A percentile compares a stretch with the other conserved stretches of the same genome.
Conservation (phyloP, 2,888 invertebrate species). For the Hyles lineata region DNA sequence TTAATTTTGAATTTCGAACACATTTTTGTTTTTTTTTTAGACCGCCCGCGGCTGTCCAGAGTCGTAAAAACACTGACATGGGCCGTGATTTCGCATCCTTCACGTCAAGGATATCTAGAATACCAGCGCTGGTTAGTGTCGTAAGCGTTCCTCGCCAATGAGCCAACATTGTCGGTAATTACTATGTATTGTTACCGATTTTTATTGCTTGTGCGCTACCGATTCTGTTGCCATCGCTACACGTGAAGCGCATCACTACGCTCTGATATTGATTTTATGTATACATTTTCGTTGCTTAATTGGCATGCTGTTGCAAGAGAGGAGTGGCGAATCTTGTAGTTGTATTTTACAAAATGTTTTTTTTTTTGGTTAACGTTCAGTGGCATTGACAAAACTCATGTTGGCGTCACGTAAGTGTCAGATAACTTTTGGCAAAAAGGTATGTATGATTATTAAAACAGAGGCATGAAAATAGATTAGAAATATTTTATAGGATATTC, state of each 20-base stretch:
- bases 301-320: neutral
- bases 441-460: too few relatives aligned
- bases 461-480: too few relatives aligned
- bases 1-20: constrained; percentile 29
- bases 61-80: constrained; percentile 55
- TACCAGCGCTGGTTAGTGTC: constrained; percentile 43
- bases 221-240: constrained; percentile 17
- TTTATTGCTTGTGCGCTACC: constrained; percentile 22
- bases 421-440: too few relatives aligned
- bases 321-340: too few relatives aligned
- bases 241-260: neutral
- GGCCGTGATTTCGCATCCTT: constrained; percentile 55
- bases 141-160: constrained; percentile 70
- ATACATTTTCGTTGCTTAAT: neutral
- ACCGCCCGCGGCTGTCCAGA: constrained; percentile 44
- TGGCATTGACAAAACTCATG: too few relatives aligned
- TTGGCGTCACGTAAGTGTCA: too few relatives aligned
- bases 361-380: too few relatives aligned
- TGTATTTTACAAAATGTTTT: too few relatives aligned
- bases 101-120: constrained; percentile 66
- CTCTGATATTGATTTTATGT: neutral
- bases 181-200: constrained; percentile 56
- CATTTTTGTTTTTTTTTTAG: constrained; percentile 41
- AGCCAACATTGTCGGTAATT: constrained; percentile 44
- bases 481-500: too few relatives aligned